These are phyloP conservation scores for Tauraco erythrolophus DNA, from an alignment of 2,113 vertebrate species.

Conservation along the genomic window DNA sequence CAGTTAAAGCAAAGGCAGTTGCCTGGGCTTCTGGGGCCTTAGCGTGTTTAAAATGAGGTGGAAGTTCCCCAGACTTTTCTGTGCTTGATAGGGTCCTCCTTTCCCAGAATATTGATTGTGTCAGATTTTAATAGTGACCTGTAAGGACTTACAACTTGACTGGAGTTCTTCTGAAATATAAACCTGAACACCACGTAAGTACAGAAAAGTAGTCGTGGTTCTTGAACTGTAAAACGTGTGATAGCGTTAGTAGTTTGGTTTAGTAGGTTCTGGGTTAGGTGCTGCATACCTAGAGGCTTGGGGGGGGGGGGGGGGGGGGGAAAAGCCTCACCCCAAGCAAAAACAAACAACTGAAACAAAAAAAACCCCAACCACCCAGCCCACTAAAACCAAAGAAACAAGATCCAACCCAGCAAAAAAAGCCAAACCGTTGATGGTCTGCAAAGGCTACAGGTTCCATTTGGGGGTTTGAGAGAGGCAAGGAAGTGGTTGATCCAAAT, in stretches of 20 bases:
- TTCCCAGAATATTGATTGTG: not conserved
- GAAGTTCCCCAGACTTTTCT: not conserved
- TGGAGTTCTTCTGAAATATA: not conserved
- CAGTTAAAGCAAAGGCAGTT: not conserved
- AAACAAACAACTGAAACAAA: not conserved
- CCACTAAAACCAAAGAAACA: not conserved
- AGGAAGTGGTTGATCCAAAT: not conserved
- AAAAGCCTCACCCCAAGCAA: too few species aligned
- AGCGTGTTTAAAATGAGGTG: not conserved
- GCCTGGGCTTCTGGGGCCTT: not conserved
- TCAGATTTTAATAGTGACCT: not conserved
- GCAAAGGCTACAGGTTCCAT: not conserved
- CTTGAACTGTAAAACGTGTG: not conserved
- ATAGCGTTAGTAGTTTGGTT: accelerated
- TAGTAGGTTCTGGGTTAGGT: not conserved
- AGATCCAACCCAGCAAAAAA: not conserved
- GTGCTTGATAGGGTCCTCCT: not conserved
- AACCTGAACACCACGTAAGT: not conserved
- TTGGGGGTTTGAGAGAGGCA: not conserved
- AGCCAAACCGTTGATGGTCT: not conserved
- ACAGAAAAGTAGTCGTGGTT: not conserved
- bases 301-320: accelerated
- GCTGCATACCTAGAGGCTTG: not conserved
- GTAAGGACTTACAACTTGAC: not conserved
- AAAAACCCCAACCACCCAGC: too few species aligned